Evolutionary conservation across 1,140 invertebrate species (phyloP), one percentile per base, ranked within the genome.

Genomic region (Cydia amplana): DNA sequence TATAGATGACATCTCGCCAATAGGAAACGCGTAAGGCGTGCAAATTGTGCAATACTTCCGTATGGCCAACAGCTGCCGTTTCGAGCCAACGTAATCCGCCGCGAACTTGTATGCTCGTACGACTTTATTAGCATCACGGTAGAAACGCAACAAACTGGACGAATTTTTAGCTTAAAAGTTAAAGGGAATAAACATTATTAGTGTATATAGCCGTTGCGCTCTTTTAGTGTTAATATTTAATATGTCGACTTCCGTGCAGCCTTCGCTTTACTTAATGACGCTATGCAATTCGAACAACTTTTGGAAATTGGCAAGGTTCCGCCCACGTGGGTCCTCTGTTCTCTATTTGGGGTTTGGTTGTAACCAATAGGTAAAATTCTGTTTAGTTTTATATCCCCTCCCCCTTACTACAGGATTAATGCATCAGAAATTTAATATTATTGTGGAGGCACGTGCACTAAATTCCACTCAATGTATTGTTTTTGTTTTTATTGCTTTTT

Each of bases 181-280:
- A 60, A 60, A 60, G 55, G 20, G 20, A n/a, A 9, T 60, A 60
- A 60, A 23, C 20, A n/a, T n/a, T 23, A 20, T 60, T 20, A n/a
- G 18, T 10, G 55, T 10, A 23, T 23, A 23, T 2, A 1, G 9
- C 7, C 0, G 18, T 60, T 60, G 20, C 7, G 55, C 2, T 60
- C 55, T 60, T 60, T 70, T n/a, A 36, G 32, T 40, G 16, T 40
- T n/a, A 36, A n/a, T 40, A 6, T 40, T 40, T 28, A 36, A 18
- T 18, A 20, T 65, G 9, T 28, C 16, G 4, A 60, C 65, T 70
- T 70, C 65, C 65, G 65, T n/a, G 32, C 65, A 70, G 36, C 65
- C 65, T 70, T 70, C 65, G 36, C 16, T 70, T 70, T 70, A 70
- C 65, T 65, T 65, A 65, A 65, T 65, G 65, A 70, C 65, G 28